A percentile compares a stretch with the other conserved stretches of the same genome.
phyloP scores from a whole-genome alignment of 2,797 vertebrate species.

The Rousettus madagascariensis region DNA sequence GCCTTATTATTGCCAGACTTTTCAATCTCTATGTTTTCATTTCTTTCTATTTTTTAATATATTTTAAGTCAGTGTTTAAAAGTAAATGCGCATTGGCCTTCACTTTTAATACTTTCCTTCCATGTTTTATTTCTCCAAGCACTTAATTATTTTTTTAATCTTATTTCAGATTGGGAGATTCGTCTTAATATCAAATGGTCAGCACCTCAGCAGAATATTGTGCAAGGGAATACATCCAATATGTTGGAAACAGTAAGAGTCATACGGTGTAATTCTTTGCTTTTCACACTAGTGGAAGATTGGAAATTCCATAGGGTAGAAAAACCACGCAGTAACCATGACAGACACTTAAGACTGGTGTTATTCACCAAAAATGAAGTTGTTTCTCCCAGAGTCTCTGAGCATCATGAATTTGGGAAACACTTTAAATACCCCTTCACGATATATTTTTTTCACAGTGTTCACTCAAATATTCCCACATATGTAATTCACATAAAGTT shows the following conservation, averaged over 20 bases:
- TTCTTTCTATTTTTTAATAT: background rate
- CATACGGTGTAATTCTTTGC: background rate
- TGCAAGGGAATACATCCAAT: background rate
- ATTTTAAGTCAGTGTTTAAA: background rate
- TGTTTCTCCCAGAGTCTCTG: background rate
- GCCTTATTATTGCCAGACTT: background rate
- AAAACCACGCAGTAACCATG: background rate
- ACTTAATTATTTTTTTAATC: conserved; percentile 5
- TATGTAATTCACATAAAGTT: background rate
- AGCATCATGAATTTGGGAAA: background rate
- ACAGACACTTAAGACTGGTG: background rate
- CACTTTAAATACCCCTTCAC: background rate
- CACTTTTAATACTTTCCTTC: background rate
- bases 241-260: conserved; percentile 19
- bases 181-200: background rate
- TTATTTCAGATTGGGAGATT: conserved; percentile 23
- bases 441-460: background rate
- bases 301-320: background rate
- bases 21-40: background rate
- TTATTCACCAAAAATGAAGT: background rate
- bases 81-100: background rate
- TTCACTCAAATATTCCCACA: background rate
- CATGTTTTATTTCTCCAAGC: background rate
- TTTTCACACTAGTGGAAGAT: background rate
- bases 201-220: background rate